These are phyloP conservation scores for Opisthograptis luteolata DNA, from an alignment of 2,888 invertebrate species.

Conservation along the genomic window DNA sequence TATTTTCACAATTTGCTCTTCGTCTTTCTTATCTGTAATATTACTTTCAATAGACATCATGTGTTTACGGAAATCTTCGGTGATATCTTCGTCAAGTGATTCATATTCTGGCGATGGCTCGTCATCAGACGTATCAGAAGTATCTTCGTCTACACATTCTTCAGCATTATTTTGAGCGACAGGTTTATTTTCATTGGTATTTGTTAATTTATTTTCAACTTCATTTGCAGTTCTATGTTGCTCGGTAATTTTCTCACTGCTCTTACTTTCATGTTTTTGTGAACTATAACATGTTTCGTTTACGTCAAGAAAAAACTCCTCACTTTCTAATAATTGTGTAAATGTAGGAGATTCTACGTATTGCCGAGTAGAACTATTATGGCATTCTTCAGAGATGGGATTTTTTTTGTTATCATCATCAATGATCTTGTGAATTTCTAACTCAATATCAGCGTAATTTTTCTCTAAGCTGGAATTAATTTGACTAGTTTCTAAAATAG, in stretches of 20 bases:
- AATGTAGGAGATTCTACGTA: conserved; percentile 25
- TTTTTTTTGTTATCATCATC: not conserved
- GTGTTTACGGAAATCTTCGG: conserved; percentile 38
- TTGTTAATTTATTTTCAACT: conserved; percentile 4
- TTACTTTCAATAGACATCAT: conserved; percentile 35
- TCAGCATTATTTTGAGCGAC: conserved; percentile 1
- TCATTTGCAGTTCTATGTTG: not conserved
- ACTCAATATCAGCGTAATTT: conserved; percentile 4
- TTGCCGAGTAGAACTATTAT: conserved; percentile 3
- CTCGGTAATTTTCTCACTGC: not conserved
- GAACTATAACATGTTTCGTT: not conserved
- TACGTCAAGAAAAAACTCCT: conserved; percentile 25
- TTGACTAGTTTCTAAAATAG: conserved; percentile 11
- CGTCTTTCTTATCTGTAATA: conserved; percentile 36
- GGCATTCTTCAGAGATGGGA: not conserved
- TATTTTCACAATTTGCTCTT: conserved; percentile 34
- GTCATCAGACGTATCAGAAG: conserved; percentile 41
- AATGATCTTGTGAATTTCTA: not conserved
- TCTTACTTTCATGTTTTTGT: not conserved
- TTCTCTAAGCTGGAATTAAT: not conserved
- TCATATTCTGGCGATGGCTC: conserved; percentile 42
- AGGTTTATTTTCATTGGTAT: not conserved
- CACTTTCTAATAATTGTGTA: conserved; percentile 22
- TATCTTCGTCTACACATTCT: conserved; percentile 15
- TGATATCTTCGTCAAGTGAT: conserved; percentile 36